Conservation (phyloP, 2,113 vertebrate genomes). For the Gadus chalcogrammus region DNA sequence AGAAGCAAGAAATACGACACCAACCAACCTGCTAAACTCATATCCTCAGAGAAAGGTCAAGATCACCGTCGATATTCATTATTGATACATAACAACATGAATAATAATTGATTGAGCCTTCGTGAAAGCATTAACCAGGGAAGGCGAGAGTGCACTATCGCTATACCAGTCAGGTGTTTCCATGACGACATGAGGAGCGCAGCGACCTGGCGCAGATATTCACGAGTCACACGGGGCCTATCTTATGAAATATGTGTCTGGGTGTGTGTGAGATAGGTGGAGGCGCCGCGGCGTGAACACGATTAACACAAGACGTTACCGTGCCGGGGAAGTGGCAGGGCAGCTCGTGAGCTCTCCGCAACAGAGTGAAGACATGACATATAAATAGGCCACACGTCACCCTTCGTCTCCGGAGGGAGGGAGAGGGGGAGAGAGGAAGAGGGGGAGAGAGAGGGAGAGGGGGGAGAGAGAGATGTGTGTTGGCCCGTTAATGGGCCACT, state of each 20-base stretch:
- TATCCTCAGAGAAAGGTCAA: no score
- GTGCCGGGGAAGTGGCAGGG: neutral
- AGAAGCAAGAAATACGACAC: no score
- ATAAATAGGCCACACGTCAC: slow-evolving; percentile 65
- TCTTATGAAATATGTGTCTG: neutral
- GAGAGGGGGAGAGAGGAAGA: slow-evolving; percentile 19
- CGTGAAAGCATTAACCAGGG: no score
- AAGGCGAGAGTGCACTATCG: no score
- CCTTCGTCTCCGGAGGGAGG: slow-evolving; percentile 31
- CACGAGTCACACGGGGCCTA: slow-evolving; percentile 42
- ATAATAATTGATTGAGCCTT: no score
- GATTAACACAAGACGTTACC: neutral
- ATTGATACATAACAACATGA: no score
- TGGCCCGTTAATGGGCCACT: no score
- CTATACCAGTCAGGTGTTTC: slow-evolving; percentile 35
- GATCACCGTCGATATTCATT: no score
- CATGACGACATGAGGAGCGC: slow-evolving; percentile 49
- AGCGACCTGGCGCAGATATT: slow-evolving; percentile 37
- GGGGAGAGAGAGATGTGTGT: neutral
- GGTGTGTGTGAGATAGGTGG: neutral
- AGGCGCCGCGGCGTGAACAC: neutral
- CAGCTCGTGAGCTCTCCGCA: slow-evolving; percentile 24
- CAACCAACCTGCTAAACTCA: no score
- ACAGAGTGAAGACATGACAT: slow-evolving; percentile 50
- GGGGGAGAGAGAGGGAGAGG: neutral